Evolutionary conservation across 2,113 vertebrate genomes (phyloP).

Genomic region (Thymallus thymallus): DNA sequence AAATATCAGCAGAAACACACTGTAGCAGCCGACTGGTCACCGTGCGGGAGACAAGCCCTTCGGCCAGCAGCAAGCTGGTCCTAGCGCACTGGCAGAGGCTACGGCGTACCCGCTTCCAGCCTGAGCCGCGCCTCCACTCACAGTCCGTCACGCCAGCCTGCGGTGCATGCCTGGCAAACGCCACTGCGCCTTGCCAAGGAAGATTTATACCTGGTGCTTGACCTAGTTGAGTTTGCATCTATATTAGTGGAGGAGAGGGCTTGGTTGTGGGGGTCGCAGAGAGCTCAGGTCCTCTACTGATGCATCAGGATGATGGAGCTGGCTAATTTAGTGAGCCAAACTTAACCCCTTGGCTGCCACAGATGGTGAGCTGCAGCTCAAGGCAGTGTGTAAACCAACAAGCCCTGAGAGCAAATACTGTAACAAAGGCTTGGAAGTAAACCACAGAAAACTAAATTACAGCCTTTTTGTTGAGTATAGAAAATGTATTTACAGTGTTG

Average conservation of each 20-base stretch:
- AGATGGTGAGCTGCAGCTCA: slow-evolving; percentile 77
- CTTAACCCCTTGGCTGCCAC: slow-evolving; percentile 91
- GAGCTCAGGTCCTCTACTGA: slow-evolving; percentile 87
- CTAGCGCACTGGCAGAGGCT: slow-evolving; percentile 72
- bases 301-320: slow-evolving; percentile 94
- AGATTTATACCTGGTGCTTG: slow-evolving; percentile 95
- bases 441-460: slow-evolving; percentile 15
- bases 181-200: slow-evolving; percentile 73
- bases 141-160: slow-evolving; percentile 80
- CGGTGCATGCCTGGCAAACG: slow-evolving; percentile 49
- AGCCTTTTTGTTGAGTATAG: slow-evolving; percentile 51
- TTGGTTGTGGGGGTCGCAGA: slow-evolving; percentile 89
- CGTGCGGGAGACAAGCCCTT: slow-evolving; percentile 83
- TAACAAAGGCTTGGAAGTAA: slow-evolving; percentile 5
- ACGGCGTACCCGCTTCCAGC: slow-evolving; percentile 76
- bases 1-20: slow-evolving; percentile 77
- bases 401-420: neutral
- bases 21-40: slow-evolving; percentile 85
- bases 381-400: slow-evolving; percentile 64
- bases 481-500: slow-evolving; percentile 24
- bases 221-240: slow-evolving; percentile 96
- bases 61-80: slow-evolving; percentile 81
- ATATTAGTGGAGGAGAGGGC: slow-evolving; percentile 87
- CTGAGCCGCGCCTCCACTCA: slow-evolving; percentile 66
- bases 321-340: slow-evolving; percentile 97